Base-by-base conservation (phyloP, 2,888 invertebrate species). In the Teinopalpus imperialis region DNA sequence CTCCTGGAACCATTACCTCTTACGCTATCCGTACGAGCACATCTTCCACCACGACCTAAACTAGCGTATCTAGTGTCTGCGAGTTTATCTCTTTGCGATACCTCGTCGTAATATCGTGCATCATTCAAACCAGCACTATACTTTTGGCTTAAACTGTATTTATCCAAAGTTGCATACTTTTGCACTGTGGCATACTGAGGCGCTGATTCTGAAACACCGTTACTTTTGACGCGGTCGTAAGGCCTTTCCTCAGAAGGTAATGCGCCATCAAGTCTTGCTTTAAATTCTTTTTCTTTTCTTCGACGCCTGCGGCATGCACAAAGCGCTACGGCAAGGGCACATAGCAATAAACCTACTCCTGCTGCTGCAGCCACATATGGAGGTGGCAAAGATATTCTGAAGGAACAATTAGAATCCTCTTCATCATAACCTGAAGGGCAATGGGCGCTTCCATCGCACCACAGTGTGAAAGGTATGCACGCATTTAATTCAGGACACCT, bases 371-470 rank as follows among this genome's bases (percentile, higher is more conserved):
- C 90, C n/a, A 93, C 88, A 65, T 92, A 93, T 5, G 93, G 90
- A 27, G 93, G 85, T 2, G 94, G 93, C 34, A 94, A 81, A 8
- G 92, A 92, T 60, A 92, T 91, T 46, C 92, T 91, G 54, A 93
- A 92, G 13, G 93, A 92, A 70, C 94, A 94, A 64, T 94, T 94
- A 1, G 91, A 90, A 61, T 94, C 94, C 54, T 93, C 93, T 79
- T 95, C 95, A 69, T 95, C 95, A 73, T 92, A 94, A 1, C 95
- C 95, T 2, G 94, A 94, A 7, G 95, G 95, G 67, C 95, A 95
- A 65, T 95, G 94, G 1, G 91, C 85, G 27, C 92, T 90, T 0
- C 95, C 94, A 68, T 95, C 95, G 73, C 95, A 95, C 95, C 95
- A 95, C 2, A 95, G 72, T 1, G 93, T 91, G 1, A 93, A 90